phyloP scores from a whole-genome alignment of 2,113 vertebrate species.

The Oxygymnocypris stewartii region DNA sequence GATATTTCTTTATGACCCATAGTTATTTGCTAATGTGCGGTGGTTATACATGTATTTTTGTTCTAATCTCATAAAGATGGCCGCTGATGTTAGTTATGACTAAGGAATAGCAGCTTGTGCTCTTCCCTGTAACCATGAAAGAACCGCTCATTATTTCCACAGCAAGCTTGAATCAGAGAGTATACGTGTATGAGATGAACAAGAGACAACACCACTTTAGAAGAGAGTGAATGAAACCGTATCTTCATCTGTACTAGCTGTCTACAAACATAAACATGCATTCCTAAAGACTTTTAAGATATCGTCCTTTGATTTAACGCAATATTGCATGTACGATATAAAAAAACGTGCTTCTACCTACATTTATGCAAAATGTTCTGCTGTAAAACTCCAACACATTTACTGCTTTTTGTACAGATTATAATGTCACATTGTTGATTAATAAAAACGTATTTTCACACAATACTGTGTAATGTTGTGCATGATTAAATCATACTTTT shows the following conservation, averaged over 20 bases:
- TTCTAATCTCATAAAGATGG: background rate
- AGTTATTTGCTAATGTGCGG: background rate
- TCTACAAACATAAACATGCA: background rate
- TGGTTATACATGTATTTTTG: background rate
- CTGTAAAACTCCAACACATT: no score
- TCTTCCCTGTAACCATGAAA: slow-evolving; percentile 3
- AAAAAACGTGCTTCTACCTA: no score
- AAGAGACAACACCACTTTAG: background rate
- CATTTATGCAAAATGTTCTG: no score
- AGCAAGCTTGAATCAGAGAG: slow-evolving; percentile 32
- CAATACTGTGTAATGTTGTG: no score
- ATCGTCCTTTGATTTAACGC: background rate
- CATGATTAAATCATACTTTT: no score
- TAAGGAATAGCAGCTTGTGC: slow-evolving; percentile 11
- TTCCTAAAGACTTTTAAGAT: background rate
- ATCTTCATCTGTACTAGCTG: background rate
- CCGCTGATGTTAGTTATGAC: background rate
- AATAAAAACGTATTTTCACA: no score
- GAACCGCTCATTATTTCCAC: slow-evolving; percentile 7
- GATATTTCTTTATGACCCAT: background rate
- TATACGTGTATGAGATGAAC: background rate
- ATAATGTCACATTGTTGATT: no score
- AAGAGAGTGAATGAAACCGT: background rate
- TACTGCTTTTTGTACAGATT: no score
- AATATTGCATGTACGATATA: no score